Conservation (phyloP, 2,888 invertebrate genomes). For the Euphydryas editha region DNA sequence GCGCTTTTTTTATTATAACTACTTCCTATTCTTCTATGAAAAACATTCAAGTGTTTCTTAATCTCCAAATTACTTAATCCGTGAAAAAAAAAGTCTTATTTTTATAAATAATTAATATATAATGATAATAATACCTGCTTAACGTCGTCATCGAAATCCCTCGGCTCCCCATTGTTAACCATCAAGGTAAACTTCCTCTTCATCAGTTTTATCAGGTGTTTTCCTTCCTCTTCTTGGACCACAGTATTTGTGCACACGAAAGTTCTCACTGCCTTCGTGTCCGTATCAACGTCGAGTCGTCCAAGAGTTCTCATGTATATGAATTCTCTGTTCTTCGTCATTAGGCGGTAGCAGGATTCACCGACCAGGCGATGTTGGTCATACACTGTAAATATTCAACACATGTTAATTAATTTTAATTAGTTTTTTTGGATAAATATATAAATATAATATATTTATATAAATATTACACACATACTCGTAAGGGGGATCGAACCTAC, state of each 20-base stretch:
- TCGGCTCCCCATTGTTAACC: conserved; percentile 54
- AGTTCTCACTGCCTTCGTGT: conserved; percentile 88
- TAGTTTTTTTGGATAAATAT: too few relatives aligned
- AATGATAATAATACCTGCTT: conserved; percentile 45
- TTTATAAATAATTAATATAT: too few relatives aligned
- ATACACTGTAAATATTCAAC: conserved; percentile 84
- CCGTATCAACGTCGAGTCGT: conserved; percentile 89
- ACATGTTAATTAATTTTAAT: too few relatives aligned
- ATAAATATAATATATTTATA: too few relatives aligned
- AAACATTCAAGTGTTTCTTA: too few relatives aligned
- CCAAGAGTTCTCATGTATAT: conserved; percentile 93
- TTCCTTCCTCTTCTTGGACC: conserved; percentile 88
- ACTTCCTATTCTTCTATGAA: too few relatives aligned
- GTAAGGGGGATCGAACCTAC: too few relatives aligned
- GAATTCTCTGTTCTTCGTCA: conserved; percentile 90
- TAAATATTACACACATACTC: too few relatives aligned
- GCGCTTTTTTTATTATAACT: too few relatives aligned
- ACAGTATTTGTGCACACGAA: conserved; percentile 93
- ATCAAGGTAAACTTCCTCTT: conserved; percentile 87
- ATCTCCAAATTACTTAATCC: too few relatives aligned
- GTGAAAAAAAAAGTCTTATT: too few relatives aligned
- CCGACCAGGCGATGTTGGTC: conserved; percentile 90
- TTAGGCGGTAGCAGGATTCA: conserved; percentile 91
- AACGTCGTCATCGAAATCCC: conserved; percentile 49
- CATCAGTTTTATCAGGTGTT: conserved; percentile 87